phyloP scores from a whole-genome alignment of 2,113 vertebrate genomes.

The Rallus limicola region DNA sequence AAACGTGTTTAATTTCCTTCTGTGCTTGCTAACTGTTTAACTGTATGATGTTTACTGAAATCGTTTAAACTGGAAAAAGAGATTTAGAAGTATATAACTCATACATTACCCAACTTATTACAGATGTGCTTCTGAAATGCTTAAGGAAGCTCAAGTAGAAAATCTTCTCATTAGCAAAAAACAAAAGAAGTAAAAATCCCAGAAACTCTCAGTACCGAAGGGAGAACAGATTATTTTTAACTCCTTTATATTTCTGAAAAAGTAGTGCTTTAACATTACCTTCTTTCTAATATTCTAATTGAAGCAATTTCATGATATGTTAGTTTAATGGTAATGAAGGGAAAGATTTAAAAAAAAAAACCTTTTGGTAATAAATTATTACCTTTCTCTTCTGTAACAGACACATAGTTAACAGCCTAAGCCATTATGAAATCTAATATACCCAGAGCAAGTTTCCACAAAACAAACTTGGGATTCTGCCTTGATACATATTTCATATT shows the following conservation, averaged over 20 bases:
- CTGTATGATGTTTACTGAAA: not conserved
- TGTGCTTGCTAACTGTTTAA: not conserved
- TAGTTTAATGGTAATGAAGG: not conserved
- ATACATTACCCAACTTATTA: not conserved
- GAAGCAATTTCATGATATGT: not conserved
- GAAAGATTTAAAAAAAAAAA: not conserved
- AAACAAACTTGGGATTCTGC: not conserved
- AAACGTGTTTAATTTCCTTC: not conserved
- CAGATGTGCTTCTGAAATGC: not conserved
- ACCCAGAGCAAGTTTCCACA: not conserved
- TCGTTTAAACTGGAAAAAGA: not conserved
- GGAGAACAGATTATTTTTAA: not conserved
- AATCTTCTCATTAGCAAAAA: not conserved
- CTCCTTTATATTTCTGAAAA: not conserved
- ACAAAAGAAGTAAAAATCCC: not conserved
- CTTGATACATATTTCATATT: not conserved
- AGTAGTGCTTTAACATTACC: not conserved
- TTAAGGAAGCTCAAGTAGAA: not conserved
- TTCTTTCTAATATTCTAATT: not conserved
- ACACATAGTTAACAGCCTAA: not conserved
- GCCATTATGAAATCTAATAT: not conserved
- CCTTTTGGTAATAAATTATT: not conserved
- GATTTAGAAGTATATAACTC: not conserved
- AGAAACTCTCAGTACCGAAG: not conserved
- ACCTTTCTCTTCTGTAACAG: not conserved